phyloP scores from a whole-genome alignment of 2,888 invertebrate genomes.

The Conus canariensis region DNA sequence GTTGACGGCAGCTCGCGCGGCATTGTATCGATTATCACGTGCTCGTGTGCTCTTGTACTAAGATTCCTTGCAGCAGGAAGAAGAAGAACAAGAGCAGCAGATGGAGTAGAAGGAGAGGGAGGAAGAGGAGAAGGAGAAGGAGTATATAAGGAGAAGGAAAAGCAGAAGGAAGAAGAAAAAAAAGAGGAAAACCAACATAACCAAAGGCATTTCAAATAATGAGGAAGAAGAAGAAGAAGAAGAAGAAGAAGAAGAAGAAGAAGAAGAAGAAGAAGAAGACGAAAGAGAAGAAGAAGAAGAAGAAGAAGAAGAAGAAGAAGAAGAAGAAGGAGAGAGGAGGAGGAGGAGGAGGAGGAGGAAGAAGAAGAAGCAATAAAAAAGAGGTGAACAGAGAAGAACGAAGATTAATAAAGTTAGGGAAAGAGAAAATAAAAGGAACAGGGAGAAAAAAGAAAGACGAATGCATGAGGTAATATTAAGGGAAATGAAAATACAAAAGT shows the following conservation, averaged over 20 bases:
- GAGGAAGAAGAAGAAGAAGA: neutral
- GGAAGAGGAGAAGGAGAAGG: neutral
- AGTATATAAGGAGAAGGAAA: neutral
- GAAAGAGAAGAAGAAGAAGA: neutral
- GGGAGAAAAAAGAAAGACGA: too few relatives aligned
- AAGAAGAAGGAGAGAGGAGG: neutral
- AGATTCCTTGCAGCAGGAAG: neutral
- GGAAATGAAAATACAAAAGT: too few relatives aligned
- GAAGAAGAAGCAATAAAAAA: neutral
- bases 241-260: neutral
- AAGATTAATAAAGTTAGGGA: neutral
- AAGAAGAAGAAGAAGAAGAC: neutral
- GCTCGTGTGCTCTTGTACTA: too few relatives aligned
- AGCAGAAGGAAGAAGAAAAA: neutral
- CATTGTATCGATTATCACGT: too few relatives aligned
- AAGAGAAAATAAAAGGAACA: neutral
- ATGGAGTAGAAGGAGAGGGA: neutral
- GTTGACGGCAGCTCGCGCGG: too few relatives aligned
- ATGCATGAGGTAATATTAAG: too few relatives aligned
- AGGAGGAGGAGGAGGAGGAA: neutral
- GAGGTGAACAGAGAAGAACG: neutral
- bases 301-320: neutral
- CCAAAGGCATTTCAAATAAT: too few relatives aligned
- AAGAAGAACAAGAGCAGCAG: neutral
- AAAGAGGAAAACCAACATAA: neutral